Percentiles rank a stretch among this genome's conserved stretches.
Conservation (phyloP, 2,888 invertebrate species). For the Epinotia ramella region DNA sequence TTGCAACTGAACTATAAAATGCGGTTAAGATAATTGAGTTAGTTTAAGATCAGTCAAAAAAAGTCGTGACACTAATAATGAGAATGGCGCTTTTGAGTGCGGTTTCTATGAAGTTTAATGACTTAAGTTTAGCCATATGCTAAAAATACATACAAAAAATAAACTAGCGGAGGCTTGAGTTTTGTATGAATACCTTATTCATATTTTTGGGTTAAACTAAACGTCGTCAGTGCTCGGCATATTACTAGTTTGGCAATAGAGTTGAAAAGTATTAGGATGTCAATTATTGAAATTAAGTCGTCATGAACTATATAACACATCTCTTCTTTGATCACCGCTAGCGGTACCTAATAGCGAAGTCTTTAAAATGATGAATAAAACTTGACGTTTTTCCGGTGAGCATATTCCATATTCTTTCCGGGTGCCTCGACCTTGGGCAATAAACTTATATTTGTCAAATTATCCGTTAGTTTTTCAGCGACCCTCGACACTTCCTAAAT, state of each 20-base stretch:
- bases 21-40: conserved; percentile 31
- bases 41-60: conserved; percentile 3
- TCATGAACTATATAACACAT: no score
- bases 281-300: not conserved
- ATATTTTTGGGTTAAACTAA: not conserved
- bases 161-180: not conserved
- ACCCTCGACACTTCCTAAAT: conserved; percentile 45
- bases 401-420: conserved; percentile 20
- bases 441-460: conserved; percentile 36
- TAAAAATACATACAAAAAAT: not conserved
- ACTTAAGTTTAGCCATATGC: not conserved
- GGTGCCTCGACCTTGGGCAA: conserved; percentile 36
- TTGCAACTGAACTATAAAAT: conserved; percentile 38
- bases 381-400: not conserved
- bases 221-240: no score
- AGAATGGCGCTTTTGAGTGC: not conserved
- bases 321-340: no score
- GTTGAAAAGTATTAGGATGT: not conserved
- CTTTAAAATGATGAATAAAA: no score
- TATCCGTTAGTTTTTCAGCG: conserved; percentile 36
- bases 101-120: not conserved
- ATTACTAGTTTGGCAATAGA: not conserved
- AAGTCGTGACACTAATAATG: conserved; percentile 10
- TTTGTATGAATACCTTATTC: no score
- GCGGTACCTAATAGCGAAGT: no score